Evolutionary conservation across 2,113 vertebrate genomes (phyloP).

Genomic region (Mesoclemmys tuberculata): DNA sequence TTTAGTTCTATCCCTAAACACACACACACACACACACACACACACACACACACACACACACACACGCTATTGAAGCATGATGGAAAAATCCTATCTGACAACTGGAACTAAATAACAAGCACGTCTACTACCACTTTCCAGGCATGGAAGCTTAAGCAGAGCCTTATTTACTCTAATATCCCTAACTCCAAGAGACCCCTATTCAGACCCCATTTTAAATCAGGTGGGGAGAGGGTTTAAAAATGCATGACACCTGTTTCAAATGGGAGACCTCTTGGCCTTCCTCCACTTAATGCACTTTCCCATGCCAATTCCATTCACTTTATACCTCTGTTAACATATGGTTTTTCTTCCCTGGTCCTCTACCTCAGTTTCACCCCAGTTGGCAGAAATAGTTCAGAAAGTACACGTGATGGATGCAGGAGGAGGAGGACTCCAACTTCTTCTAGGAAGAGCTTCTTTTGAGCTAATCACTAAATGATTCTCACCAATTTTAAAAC

Average conservation of each 20-base stretch:
- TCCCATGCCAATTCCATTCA: not conserved
- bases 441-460: not conserved
- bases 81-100: constrained; percentile 29
- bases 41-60: not conserved
- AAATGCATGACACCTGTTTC: not conserved
- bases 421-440: not conserved
- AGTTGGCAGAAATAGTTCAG: not conserved
- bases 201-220: not conserved
- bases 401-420: not conserved
- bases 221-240: not conserved
- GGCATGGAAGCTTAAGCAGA: not conserved
- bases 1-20: not conserved
- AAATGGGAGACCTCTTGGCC: not conserved
- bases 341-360: not conserved
- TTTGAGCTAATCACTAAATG: not conserved
- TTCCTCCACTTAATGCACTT: not conserved
- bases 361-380: not conserved
- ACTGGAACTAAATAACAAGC: not conserved
- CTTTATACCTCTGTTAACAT: not conserved
- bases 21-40: accelerated
- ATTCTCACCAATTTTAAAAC: not conserved
- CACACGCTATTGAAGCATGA: not conserved
- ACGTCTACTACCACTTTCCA: not conserved
- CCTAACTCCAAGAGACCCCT: not conserved
- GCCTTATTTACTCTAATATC: not conserved